Base-by-base conservation (phyloP, 2,888 invertebrate genomes). In the Zygothrica quintamaculata region DNA sequence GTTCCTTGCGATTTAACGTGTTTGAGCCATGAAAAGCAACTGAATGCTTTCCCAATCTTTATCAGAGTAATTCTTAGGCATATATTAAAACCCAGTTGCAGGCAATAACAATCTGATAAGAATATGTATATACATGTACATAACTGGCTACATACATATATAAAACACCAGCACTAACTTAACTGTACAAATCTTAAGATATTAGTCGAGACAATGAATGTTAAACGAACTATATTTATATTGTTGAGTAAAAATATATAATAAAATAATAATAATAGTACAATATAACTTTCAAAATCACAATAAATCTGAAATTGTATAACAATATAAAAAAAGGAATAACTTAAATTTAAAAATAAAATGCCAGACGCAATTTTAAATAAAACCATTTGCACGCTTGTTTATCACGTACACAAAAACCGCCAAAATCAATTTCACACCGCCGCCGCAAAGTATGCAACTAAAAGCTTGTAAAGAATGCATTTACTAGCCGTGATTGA, bases 101-200 rank as follows among this genome's bases (percentile, higher is more conserved):
- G 26, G 56, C 56, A 73, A 71, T 64, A 67, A 67, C 42, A 51
- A 46, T 26, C 65, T 52, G 80, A 82, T 82, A 80, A 80, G 82
- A 70, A n/a, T n/a, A n/a, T 61, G 43, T 34, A 37, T 43, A 4
- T 58, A 69, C n/a, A 29, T 26, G 26, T 8, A 8, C 5, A 8
- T 26, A 26, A 26, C n/a, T n/a, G n/a, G n/a, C 18, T 31, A n/a
- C n/a, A n/a, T 22, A 22, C 18, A 5, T 22, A 34, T 31, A 46
- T 39, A 31, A 26, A 26, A 64, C 53, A 68, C 68, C 25, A 44
- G 70, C 53, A 22, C 2, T 22, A 22, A 22, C 18, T 22, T 22
- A 22, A 22, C 3, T 43, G 50, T 81, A 81, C 78, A 81, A 80
- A 81, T 80, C 81, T 75, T 58, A 70, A 75, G 79, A 82, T 81